Evolutionary conservation across 1,140 invertebrate species (phyloP).

Genomic region (Trichonephila clavata): DNA sequence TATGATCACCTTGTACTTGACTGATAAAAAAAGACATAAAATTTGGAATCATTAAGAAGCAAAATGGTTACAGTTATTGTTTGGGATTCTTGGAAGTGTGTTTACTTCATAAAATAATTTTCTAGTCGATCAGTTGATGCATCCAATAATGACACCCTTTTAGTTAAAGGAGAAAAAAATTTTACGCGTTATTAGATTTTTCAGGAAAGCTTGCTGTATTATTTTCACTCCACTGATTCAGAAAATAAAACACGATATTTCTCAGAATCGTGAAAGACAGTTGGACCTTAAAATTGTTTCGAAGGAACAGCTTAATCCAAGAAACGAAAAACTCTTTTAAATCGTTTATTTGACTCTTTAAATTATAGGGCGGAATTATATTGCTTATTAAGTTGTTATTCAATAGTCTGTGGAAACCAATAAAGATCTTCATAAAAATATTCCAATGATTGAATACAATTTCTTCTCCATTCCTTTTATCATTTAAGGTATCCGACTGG

Average conservation of each 20-base stretch:
- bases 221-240: not conserved
- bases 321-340: not conserved
- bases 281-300: constrained; percentile 19
- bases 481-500: too few species aligned
- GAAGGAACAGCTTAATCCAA: not conserved
- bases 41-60: not conserved
- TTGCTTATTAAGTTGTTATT: not conserved
- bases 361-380: not conserved
- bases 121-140: not conserved
- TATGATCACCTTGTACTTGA: too few species aligned
- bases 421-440: not conserved
- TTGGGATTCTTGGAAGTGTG: not conserved
- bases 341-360: not conserved
- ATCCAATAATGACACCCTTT: not conserved
- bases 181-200: not conserved
- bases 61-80: not conserved
- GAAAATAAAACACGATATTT: not conserved
- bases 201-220: not conserved
- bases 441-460: too few species aligned
- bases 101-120: not conserved
- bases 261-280: not conserved
- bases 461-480: too few species aligned
- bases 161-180: not conserved
- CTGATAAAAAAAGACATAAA: not conserved
- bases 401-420: not conserved